These are phyloP conservation scores for Crotalus viridis DNA, from an alignment of 2,113 vertebrate genomes.

Conservation along the genomic window DNA sequence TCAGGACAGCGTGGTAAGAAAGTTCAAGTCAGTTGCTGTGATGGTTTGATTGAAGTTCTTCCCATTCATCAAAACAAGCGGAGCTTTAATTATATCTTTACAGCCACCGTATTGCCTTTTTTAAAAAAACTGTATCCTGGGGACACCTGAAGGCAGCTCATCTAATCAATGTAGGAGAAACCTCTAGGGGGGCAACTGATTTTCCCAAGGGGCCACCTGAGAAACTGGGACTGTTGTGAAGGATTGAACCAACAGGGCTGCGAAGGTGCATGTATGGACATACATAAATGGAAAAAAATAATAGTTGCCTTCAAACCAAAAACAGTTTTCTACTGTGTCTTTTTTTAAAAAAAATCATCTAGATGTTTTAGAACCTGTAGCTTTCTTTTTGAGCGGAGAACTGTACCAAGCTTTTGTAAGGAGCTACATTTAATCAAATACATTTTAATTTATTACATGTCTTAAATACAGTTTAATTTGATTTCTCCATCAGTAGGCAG, in stretches of 20 bases:
- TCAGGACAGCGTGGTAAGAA: not conserved
- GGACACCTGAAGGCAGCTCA: not conserved
- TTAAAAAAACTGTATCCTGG: not conserved
- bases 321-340: not conserved
- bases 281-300: not conserved
- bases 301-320: not conserved
- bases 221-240: not conserved
- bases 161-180: not conserved
- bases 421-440: not conserved
- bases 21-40: not conserved
- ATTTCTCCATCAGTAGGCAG: not conserved
- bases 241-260: not conserved
- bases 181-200: not conserved
- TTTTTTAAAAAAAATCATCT: not conserved
- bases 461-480: not conserved
- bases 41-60: not conserved
- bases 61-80: not conserved
- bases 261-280: not conserved
- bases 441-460: not conserved
- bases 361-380: not conserved
- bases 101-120: not conserved
- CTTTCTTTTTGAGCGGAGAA: not conserved
- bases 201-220: not conserved
- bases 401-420: not conserved
- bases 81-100: not conserved